phyloP scores from a whole-genome alignment of 2,113 vertebrate genomes.

The Clarias magur region DNA sequence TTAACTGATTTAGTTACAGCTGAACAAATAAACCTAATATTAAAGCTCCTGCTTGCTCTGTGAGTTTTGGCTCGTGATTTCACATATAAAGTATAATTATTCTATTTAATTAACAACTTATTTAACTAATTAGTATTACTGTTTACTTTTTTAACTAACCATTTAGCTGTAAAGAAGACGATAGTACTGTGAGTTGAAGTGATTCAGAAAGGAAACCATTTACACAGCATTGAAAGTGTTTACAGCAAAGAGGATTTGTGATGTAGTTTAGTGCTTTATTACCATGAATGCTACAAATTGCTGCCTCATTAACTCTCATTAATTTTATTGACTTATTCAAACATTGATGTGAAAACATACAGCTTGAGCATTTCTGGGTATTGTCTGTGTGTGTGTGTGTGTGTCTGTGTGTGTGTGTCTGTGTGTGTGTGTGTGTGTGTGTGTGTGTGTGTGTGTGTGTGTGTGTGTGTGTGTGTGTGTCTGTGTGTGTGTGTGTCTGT shows the following conservation, averaged over 20 bases:
- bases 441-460: constrained; percentile 24
- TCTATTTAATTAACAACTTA: not conserved
- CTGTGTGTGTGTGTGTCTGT: not conserved
- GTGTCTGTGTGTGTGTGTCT: not conserved
- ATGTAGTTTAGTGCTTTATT: not conserved
- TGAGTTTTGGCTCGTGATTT: not conserved
- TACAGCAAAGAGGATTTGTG: not conserved
- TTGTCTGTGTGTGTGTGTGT: too few species aligned
- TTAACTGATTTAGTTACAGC: not conserved
- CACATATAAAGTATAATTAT: not conserved
- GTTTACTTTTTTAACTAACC: not conserved
- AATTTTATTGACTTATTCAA: not conserved
- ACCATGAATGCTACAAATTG: not conserved
- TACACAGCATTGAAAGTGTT: not conserved
- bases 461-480: not conserved
- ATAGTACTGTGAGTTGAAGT: not conserved
- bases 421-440: not conserved
- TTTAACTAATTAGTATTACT: not conserved
- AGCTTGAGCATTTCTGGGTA: not conserved
- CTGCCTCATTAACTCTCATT: not conserved
- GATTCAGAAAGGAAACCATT: too few species aligned
- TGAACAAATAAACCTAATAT: not conserved
- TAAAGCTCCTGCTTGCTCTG: not conserved
- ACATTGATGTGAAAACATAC: not conserved
- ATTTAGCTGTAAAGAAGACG: not conserved